Conservation (phyloP, 2,797 vertebrate genomes). For the Characodon lateralis region DNA sequence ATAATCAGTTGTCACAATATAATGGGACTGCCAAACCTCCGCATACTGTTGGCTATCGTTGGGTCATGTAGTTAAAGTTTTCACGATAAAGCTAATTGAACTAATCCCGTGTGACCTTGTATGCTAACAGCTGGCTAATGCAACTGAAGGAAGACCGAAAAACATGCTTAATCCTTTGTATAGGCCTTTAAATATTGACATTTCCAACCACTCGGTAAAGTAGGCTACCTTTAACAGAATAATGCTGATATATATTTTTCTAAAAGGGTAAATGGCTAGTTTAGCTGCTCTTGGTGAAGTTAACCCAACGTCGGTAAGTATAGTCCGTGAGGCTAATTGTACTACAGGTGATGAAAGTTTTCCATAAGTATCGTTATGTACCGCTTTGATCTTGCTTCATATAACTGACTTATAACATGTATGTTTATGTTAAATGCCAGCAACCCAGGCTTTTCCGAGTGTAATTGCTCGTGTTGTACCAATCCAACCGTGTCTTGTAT, state of each 20-base stretch:
- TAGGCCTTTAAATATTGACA: too few species aligned
- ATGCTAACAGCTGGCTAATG: conserved; percentile 54
- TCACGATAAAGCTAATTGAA: conserved; percentile 3
- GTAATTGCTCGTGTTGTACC: neutral
- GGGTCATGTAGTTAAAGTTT: conserved; percentile 24
- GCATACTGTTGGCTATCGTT: neutral
- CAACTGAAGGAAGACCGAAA: neutral
- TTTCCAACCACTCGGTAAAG: accelerated
- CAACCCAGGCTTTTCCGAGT: too few species aligned
- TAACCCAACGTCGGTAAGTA: conserved; percentile 13
- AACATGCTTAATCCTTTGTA: neutral
- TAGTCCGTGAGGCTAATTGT: conserved; percentile 11
- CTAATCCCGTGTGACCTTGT: conserved; percentile 68
- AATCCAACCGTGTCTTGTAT: accelerated
- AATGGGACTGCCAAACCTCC: neutral
- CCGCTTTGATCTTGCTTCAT: neutral
- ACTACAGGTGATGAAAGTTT: neutral
- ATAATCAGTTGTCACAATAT: accelerated
- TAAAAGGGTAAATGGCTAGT: neutral
- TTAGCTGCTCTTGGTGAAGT: conserved; percentile 55
- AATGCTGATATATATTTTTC: accelerated
- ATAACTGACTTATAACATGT: neutral
- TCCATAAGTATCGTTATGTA: neutral
- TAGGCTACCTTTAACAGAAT: neutral
- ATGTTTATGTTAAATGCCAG: neutral